phyloP scores from a whole-genome alignment of 1,140 invertebrate genomes.

The Drosophila bocki region DNA sequence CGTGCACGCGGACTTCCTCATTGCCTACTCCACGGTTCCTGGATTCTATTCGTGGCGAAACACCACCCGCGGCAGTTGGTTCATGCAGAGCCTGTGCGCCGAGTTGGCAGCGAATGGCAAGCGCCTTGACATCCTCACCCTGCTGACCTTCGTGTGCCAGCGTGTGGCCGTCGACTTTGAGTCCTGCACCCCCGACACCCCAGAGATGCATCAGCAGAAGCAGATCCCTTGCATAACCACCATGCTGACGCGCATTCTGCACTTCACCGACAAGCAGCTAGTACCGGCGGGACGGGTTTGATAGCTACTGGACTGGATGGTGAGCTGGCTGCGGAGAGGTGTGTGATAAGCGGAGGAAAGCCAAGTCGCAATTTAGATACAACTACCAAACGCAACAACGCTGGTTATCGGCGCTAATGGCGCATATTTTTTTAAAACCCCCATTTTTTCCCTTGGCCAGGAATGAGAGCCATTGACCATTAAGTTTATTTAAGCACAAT shows the following conservation, averaged over 20 bases:
- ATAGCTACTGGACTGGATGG: slow-evolving; percentile 35
- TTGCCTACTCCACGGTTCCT: slow-evolving; percentile 97
- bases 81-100: slow-evolving; percentile 96
- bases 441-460: slow-evolving; percentile 2
- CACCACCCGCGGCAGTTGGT: slow-evolving; percentile 97
- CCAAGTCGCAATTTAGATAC: slow-evolving; percentile 31
- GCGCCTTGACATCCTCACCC: slow-evolving; percentile 92
- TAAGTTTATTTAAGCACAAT: slow-evolving; percentile 18
- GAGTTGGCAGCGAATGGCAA: slow-evolving; percentile 91
- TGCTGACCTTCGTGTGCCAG: slow-evolving; percentile 95
- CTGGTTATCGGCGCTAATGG: slow-evolving; percentile 2
- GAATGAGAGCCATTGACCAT: not conserved
- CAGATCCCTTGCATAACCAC: slow-evolving; percentile 97
- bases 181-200: slow-evolving; percentile 93
- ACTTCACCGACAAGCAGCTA: slow-evolving; percentile 87
- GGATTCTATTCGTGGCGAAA: slow-evolving; percentile 98
- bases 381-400: slow-evolving; percentile 3
- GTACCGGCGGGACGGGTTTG: slow-evolving; percentile 59
- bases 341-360: slow-evolving; percentile 32
- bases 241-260: slow-evolving; percentile 94
- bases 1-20: slow-evolving; percentile 96
- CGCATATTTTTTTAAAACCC: slow-evolving; percentile 24
- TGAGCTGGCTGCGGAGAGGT: slow-evolving; percentile 30
- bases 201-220: slow-evolving; percentile 95
- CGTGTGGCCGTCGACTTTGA: slow-evolving; percentile 95